Evolutionary conservation across 2,888 invertebrate genomes (phyloP).

Genomic region (Ecdyonurus torrentis): DNA sequence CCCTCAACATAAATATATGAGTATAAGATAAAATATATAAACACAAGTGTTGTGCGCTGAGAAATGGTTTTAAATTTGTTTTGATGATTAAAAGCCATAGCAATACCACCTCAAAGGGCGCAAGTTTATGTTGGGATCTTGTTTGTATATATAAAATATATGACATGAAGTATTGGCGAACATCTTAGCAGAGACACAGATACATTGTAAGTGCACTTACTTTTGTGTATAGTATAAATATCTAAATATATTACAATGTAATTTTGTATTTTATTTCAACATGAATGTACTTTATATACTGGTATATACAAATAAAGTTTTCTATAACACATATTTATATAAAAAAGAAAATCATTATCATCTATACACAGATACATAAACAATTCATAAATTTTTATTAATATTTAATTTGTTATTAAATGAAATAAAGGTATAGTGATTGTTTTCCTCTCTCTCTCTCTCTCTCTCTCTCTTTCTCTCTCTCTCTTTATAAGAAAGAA

Average conservation of each 20-base stretch:
- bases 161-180: background rate
- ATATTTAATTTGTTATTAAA: too few species aligned
- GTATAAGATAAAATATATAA: too few species aligned
- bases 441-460: too few species aligned
- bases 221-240: background rate
- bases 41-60: too few species aligned
- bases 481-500: too few species aligned
- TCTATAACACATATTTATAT: background rate
- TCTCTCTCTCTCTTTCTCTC: too few species aligned
- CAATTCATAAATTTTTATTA: too few species aligned
- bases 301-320: background rate
- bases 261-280: background rate
- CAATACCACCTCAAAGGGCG: background rate
- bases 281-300: too few species aligned
- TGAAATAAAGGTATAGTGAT: too few species aligned
- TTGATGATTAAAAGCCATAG: background rate
- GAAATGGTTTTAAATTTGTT: background rate
- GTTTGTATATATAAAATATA: background rate
- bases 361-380: too few species aligned
- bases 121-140: background rate
- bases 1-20: too few species aligned
- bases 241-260: background rate
- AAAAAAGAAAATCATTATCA: background rate
- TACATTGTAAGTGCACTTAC: background rate
- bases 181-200: background rate